phyloP scores from a whole-genome alignment of 2,113 vertebrate genomes.

The Strix uralensis region DNA sequence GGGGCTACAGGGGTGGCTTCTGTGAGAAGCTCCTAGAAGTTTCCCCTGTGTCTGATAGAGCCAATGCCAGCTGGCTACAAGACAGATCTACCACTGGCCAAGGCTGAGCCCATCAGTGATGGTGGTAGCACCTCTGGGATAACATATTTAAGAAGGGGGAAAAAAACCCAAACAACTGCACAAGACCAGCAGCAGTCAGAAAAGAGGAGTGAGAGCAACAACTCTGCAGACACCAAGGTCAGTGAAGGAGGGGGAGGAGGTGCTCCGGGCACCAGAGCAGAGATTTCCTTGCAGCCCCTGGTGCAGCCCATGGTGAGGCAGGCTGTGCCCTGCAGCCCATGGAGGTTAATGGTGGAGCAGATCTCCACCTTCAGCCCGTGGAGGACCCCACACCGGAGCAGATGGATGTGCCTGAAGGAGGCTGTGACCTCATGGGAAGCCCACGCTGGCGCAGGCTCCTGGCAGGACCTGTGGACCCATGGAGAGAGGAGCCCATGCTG shows the following conservation, averaged over 20 bases:
- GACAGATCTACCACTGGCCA: accelerated
- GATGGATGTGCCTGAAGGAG: background rate
- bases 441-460: background rate
- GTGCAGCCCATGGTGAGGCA: background rate
- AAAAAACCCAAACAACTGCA: background rate
- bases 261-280: background rate
- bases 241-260: background rate
- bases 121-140: background rate
- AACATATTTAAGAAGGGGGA: background rate
- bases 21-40: background rate
- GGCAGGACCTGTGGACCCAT: background rate
- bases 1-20: background rate
- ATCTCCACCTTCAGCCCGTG: background rate
- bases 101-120: background rate
- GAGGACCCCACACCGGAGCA: accelerated
- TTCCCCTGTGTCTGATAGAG: background rate
- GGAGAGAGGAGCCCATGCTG: too few relatives aligned
- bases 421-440: background rate
- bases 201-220: background rate
- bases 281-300: background rate
- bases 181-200: background rate
- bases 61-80: background rate
- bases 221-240: too few relatives aligned
- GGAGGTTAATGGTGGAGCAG: background rate
- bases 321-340: background rate